A percentile compares a stretch with the other conserved stretches of the same genome.
phyloP scores from a whole-genome alignment of 2,113 vertebrate species.

The Asarcornis scutulata region DNA sequence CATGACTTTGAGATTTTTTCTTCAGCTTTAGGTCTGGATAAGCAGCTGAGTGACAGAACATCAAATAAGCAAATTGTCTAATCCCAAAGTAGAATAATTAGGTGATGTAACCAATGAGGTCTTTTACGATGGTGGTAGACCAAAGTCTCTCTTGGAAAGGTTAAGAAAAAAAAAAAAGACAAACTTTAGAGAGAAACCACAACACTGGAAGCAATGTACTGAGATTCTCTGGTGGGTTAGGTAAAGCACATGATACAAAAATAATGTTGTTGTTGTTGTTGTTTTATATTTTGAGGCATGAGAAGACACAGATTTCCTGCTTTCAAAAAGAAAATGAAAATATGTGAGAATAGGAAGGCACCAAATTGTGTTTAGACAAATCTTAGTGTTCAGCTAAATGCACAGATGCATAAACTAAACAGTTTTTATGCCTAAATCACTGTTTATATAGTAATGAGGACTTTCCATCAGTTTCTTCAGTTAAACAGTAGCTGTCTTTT shows the following conservation, averaged over 20 bases:
- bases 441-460: slow-evolving; percentile 49
- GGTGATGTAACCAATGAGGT: neutral
- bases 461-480: slow-evolving; percentile 56
- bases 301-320: slow-evolving; percentile 48
- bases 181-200: neutral
- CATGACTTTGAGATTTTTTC: neutral
- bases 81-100: neutral
- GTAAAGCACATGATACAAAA: neutral
- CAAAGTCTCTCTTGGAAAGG: neutral
- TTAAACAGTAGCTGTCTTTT: slow-evolving; percentile 56
- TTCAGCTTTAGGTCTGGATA: neutral
- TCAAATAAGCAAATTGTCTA: neutral
- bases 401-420: slow-evolving; percentile 67
- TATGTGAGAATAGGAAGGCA: slow-evolving; percentile 47
- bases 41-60: neutral
- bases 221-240: neutral
- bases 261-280: neutral
- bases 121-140: neutral
- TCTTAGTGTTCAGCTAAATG: slow-evolving; percentile 43
- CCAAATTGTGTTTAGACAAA: slow-evolving; percentile 48
- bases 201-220: neutral
- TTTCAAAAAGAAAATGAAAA: slow-evolving; percentile 64
- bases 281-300: slow-evolving; percentile 21
- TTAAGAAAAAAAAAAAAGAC: neutral
- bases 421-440: slow-evolving; percentile 38